Evolutionary conservation across 2,797 vertebrate species (phyloP).

Genomic region (Platalea minor): DNA sequence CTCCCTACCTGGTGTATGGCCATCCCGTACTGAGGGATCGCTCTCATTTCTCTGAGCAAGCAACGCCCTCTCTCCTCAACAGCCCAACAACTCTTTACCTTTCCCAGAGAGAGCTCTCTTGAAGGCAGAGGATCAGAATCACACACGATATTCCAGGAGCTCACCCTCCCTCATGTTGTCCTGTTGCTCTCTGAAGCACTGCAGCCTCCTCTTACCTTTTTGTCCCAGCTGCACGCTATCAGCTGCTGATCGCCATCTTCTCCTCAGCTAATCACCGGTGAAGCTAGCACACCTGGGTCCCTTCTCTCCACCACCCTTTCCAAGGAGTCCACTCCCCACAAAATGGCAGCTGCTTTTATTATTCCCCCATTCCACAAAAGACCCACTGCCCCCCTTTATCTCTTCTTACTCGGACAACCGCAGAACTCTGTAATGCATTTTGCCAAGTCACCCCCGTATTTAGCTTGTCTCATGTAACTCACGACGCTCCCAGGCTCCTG

Average conservation of each 20-base stretch:
- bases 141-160: rapidly evolving
- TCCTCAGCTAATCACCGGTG: neutral
- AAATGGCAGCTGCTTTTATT: neutral
- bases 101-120: rapidly evolving
- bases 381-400: rapidly evolving
- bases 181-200: rapidly evolving
- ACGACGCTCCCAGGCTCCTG: neutral
- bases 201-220: neutral
- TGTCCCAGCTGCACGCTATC: neutral
- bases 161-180: rapidly evolving
- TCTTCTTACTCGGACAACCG: neutral
- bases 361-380: neutral
- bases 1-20: rapidly evolving
- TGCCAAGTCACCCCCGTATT: neutral
- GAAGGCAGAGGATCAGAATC: rapidly evolving
- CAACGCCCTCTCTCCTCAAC: rapidly evolving
- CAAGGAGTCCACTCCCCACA: neutral
- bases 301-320: neutral
- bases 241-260: neutral
- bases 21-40: rapidly evolving
- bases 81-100: neutral
- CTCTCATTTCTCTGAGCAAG: neutral
- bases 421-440: neutral
- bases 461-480: neutral
- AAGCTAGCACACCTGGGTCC: neutral